These are phyloP conservation scores for Garrulus glandarius DNA, from an alignment of 2,797 vertebrate genomes.

Conservation along the genomic window DNA sequence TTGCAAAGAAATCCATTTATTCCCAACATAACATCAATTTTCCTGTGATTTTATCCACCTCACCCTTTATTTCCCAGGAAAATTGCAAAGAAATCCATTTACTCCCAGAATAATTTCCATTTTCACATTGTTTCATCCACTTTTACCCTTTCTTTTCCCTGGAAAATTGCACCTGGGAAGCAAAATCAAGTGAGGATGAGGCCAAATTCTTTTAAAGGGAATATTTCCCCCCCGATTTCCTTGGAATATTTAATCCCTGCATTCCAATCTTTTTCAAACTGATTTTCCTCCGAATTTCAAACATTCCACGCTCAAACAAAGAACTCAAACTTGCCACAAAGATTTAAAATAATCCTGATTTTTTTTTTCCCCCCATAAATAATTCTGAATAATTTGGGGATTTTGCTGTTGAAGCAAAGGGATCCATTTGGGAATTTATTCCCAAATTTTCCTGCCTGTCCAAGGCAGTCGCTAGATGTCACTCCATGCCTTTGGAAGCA, in stretches of 20 bases:
- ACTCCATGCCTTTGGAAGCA: background rate
- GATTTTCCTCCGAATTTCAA: background rate
- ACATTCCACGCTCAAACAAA: background rate
- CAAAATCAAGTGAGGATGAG: background rate
- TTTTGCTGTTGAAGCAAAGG: background rate
- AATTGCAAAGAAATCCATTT: background rate
- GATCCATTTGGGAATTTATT: background rate
- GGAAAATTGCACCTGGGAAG: background rate
- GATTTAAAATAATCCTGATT: background rate
- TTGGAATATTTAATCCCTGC: background rate
- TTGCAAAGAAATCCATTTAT: background rate
- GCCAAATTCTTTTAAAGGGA: background rate
- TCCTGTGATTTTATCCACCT: background rate
- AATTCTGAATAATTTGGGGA: rapidly evolving
- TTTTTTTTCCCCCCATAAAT: too few species aligned
- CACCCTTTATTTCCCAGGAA: background rate
- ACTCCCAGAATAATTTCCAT: too few species aligned
- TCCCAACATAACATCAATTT: rapidly evolving
- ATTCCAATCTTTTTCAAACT: background rate
- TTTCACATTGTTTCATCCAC: too few species aligned
- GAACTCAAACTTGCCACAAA: background rate
- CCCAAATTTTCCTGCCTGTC: background rate
- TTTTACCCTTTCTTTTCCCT: too few species aligned
- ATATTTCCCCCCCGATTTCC: background rate
- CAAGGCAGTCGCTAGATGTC: background rate